Evolutionary conservation across 2,888 invertebrate genomes (phyloP).

Genomic region (Lucinisca nassula): DNA sequence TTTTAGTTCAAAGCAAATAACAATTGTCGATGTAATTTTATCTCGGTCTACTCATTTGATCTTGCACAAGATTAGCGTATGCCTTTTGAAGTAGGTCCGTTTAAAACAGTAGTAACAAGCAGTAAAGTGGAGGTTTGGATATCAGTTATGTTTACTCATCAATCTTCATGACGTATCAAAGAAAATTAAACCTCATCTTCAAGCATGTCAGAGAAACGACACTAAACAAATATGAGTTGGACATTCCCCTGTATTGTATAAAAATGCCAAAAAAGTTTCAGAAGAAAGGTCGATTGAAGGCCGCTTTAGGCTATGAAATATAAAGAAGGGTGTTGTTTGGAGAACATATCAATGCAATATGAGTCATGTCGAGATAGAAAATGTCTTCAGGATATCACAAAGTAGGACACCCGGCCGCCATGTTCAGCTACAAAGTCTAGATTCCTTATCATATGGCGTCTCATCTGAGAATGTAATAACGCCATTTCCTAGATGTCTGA

Average conservation of each 20-base stretch:
- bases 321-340: too few species aligned
- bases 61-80: background rate
- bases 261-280: background rate
- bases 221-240: background rate
- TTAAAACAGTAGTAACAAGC: slow-evolving; percentile 5
- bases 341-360: too few species aligned
- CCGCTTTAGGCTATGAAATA: too few species aligned
- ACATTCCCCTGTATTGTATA: background rate
- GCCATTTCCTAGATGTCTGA: too few species aligned
- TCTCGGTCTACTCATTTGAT: background rate
- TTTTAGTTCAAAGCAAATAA: background rate
- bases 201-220: background rate
- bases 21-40: background rate
- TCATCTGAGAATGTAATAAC: too few species aligned
- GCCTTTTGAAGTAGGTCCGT: background rate
- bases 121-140: background rate
- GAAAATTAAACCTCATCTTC: background rate
- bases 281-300: too few species aligned
- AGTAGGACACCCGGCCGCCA: too few species aligned
- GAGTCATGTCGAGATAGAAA: too few species aligned
- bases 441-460: too few species aligned
- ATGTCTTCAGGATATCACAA: too few species aligned
- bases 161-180: slow-evolving; percentile 11
- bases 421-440: too few species aligned
- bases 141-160: slow-evolving; percentile 2